Percentiles rank a stretch among this genome's conserved stretches.
Evolutionary conservation across 2,888 invertebrate species (phyloP).

Genomic region (Homarus gammarus): DNA sequence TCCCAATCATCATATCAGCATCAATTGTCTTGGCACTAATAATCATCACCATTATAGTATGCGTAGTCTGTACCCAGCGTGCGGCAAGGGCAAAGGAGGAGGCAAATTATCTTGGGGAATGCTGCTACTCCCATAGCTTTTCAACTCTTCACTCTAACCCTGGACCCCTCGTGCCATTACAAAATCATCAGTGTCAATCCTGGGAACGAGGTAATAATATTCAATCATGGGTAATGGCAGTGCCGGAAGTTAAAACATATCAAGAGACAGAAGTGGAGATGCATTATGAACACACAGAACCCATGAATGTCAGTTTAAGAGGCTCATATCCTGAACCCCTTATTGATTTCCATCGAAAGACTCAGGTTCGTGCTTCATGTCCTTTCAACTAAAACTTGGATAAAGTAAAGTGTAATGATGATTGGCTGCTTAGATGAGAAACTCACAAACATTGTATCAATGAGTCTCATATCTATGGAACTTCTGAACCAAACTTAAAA

Average conservation of each 20-base stretch:
- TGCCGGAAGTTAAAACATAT: conserved; percentile 75
- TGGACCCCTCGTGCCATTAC: background rate
- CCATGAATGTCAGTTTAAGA: conserved; percentile 80
- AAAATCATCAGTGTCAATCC: background rate
- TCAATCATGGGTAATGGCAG: conserved; percentile 73
- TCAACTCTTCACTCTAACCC: conserved; percentile 67
- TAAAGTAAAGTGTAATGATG: no score
- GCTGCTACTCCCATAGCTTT: conserved; percentile 70
- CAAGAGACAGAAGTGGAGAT: conserved; percentile 77
- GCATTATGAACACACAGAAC: conserved; percentile 82
- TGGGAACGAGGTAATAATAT: conserved; percentile 9
- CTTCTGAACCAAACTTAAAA: no score
- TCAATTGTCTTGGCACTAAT: conserved; percentile 27
- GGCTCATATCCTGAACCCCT: conserved; percentile 4
- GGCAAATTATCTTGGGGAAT: conserved; percentile 68
- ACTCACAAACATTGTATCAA: no score
- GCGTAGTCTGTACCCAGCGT: conserved; percentile 53
- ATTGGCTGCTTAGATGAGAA: no score
- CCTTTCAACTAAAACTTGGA: conserved; percentile 39
- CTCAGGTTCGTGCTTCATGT: conserved; percentile 42
- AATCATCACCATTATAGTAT: conserved; percentile 54
- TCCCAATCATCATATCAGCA: conserved; percentile 46
- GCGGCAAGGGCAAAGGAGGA: conserved; percentile 68
- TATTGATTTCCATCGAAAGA: conserved; percentile 36
- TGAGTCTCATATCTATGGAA: no score